phyloP scores from a whole-genome alignment of 2,888 invertebrate genomes.

The Linnaemya vulpina region DNA sequence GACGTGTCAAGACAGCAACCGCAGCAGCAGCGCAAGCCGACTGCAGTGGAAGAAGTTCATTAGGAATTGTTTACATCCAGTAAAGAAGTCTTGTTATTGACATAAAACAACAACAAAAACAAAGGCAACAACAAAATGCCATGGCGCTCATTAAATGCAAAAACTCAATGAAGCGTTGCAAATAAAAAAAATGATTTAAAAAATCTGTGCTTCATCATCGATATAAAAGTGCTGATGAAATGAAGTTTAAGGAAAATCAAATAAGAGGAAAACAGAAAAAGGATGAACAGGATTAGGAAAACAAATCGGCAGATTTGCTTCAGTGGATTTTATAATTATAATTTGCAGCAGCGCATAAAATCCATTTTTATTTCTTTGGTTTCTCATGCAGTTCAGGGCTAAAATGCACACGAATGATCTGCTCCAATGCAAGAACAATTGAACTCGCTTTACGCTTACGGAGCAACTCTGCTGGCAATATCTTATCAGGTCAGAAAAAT shows the following conservation, averaged over 20 bases:
- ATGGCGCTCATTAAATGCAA: conserved; percentile 36
- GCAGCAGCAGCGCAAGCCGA: background rate
- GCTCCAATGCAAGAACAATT: too few species aligned
- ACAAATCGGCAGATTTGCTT: background rate
- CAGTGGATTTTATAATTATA: conserved; percentile 8
- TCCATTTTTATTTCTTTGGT: background rate
- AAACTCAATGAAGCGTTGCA: conserved; percentile 8
- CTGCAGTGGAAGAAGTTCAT: conserved; percentile 15
- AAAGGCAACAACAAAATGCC: too few species aligned
- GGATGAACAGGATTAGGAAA: background rate
- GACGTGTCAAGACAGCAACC: background rate
- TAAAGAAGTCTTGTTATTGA: background rate
- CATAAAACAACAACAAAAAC: too few species aligned
- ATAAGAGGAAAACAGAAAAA: too few species aligned
- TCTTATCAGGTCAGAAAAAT: too few species aligned
- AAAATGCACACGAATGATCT: too few species aligned
- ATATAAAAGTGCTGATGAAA: background rate
- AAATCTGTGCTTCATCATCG: background rate
- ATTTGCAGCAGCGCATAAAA: background rate
- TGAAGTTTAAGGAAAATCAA: background rate
- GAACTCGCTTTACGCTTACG: too few species aligned
- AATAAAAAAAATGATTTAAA: conserved; percentile 1
- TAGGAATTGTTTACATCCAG: background rate
- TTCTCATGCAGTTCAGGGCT: too few species aligned
- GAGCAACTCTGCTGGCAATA: too few species aligned